Evolutionary conservation across 2,113 vertebrate species (phyloP).

Genomic region (Synchiropus splendidus): DNA sequence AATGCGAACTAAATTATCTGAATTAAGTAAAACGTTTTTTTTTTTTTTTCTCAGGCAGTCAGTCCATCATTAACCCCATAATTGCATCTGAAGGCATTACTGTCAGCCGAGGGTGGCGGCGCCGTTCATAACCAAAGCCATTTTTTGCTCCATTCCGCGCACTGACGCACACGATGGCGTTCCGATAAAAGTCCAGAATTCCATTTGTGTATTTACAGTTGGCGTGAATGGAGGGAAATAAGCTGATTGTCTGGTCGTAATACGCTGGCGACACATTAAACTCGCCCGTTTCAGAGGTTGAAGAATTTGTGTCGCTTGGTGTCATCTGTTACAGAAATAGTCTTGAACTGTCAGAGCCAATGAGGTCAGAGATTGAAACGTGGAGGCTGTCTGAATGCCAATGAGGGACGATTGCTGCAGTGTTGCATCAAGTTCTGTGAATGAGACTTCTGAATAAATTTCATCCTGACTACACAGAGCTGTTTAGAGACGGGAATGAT

Average conservation of each 20-base stretch:
- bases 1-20: slow-evolving; percentile 7
- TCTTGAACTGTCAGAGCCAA: slow-evolving; percentile 36
- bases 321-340: slow-evolving; percentile 44
- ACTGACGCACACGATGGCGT: no score
- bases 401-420: slow-evolving; percentile 47
- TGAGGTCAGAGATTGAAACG: slow-evolving; percentile 36
- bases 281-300: slow-evolving; percentile 10
- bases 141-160: neutral
- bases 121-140: slow-evolving; percentile 18
- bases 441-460: slow-evolving; percentile 26
- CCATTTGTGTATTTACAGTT: slow-evolving; percentile 11
- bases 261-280: slow-evolving; percentile 7
- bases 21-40: slow-evolving; percentile 2
- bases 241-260: slow-evolving; percentile 11
- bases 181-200: slow-evolving; percentile 10
- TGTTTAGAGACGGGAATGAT: slow-evolving; percentile 24
- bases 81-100: slow-evolving; percentile 13
- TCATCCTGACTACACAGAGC: slow-evolving; percentile 4
- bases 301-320: slow-evolving; percentile 35
- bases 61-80: slow-evolving; percentile 8
- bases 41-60: slow-evolving; percentile 4
- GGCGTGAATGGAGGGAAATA: slow-evolving; percentile 16
- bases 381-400: slow-evolving; percentile 41
- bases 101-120: neutral
- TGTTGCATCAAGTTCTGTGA: slow-evolving; percentile 52